Base-by-base conservation (phyloP, 2,797 vertebrate species). In the Fistularia commersonii region DNA sequence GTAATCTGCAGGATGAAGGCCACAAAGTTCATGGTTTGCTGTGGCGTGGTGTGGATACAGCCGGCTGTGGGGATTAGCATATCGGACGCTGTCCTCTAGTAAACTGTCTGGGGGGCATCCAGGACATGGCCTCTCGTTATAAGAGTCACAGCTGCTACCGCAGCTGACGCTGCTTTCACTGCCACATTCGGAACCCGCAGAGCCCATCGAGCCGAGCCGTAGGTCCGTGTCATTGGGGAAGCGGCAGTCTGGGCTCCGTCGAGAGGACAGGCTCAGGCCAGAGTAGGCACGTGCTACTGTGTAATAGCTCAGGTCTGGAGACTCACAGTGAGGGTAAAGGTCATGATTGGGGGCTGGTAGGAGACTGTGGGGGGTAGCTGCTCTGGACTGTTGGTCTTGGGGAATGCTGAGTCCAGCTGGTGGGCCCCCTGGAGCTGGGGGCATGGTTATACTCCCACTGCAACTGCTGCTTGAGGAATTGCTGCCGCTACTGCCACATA, bases 151-250 rank as follows among this genome's bases (percentile, higher is more conserved):
- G 1, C 93, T 94, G 3, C 94, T 94, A 3, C 93, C 90, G 8
- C 94, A 95, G 56, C 96, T 97, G 68, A 90, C 51, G 23, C 95
- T 94, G 74, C 96, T 93, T 61, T 99, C 96, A 0, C 95, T 96
- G 85, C 95, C 94, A 65, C 96, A 98, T 48, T 99, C 96, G 0
- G 86, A 86, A 14, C 86, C 81, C 0, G 94, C 91, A 0, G 94
- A 95, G 46, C 83, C 85, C 69, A 82, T 41, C 0, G 85, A 87
- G 72, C 91, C 93, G 1, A 93, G 86, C n/a, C 93, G 86, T 38
- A 91, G 91, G 67, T 98, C 95, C 0, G 88, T 74, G 69, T 98
- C 94, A 14, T 90, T 65, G 12, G 93, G 89, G 79, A 93, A 94
- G 61, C 91, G 93, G 1, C 64, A 82, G 68, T 97, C 94, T 0